These are phyloP conservation scores for Hippocampus abdominalis DNA, from an alignment of 2,113 vertebrate species.

Conservation along the genomic window DNA sequence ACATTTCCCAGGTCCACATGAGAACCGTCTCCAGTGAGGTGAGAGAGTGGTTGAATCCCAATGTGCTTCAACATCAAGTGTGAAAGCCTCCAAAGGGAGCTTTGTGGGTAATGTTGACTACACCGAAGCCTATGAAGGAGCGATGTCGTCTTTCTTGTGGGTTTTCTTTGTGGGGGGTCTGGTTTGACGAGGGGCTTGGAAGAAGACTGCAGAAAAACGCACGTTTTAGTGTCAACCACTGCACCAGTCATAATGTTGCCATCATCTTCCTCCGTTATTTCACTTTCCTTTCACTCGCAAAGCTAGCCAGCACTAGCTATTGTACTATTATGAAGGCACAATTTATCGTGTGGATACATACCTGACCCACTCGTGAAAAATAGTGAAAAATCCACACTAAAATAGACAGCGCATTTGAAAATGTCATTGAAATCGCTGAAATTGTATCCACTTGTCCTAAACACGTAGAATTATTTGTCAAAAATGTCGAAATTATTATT, in stretches of 20 bases:
- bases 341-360: too few species aligned
- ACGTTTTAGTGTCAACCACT: background rate
- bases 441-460: too few species aligned
- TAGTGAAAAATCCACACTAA: too few species aligned
- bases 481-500: too few species aligned
- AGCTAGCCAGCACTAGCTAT: background rate
- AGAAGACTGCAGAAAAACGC: background rate
- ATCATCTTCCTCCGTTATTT: background rate
- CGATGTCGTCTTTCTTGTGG: slow-evolving; percentile 24
- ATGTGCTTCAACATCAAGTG: background rate
- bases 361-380: too few species aligned
- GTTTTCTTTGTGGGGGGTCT: slow-evolving; percentile 48
- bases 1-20: slow-evolving; percentile 90
- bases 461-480: too few species aligned
- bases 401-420: too few species aligned
- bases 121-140: slow-evolving; percentile 28
- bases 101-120: background rate
- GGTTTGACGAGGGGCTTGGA: slow-evolving; percentile 24
- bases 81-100: background rate
- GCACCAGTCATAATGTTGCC: background rate
- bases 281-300: background rate
- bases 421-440: too few species aligned
- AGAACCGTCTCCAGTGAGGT: slow-evolving; percentile 86
- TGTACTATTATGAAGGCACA: background rate
- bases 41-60: slow-evolving; percentile 37